Conservation (phyloP, 2,888 invertebrate species). For the Drosophila engyochracea region DNA sequence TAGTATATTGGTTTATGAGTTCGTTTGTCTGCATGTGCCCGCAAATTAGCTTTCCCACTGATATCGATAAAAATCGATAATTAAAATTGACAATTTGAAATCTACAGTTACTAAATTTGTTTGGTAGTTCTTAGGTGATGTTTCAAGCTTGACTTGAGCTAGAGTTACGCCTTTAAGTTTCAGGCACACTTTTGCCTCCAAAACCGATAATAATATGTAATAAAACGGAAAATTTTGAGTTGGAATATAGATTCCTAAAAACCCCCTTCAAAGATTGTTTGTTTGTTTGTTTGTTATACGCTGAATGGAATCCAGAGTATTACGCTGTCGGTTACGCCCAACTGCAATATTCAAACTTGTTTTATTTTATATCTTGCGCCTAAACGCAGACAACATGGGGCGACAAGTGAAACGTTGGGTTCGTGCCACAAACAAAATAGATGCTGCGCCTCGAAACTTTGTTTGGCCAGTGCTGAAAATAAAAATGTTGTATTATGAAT, state of each 20-base stretch:
- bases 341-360: neutral
- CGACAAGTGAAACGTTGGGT: constrained; percentile 46
- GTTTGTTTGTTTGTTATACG: neutral
- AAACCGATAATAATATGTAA: too few species aligned
- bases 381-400: constrained; percentile 46
- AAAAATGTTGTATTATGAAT: constrained; percentile 39
- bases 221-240: neutral
- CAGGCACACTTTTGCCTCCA: too few species aligned
- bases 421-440: constrained; percentile 45
- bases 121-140: neutral
- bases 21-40: neutral
- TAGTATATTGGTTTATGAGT: neutral
- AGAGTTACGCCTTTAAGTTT: too few species aligned
- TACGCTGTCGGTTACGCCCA: neutral
- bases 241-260: neutral
- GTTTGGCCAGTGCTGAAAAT: constrained; percentile 36
- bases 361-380: constrained; percentile 36
- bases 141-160: neutral
- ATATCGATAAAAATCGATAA: neutral
- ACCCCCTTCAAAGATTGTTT: neutral
- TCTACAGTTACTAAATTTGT: neutral
- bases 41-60: neutral
- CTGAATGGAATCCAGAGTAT: neutral
- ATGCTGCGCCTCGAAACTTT: constrained; percentile 54
- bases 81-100: neutral